Evolutionary conservation across 2,797 vertebrate genomes (phyloP).

Genomic region (Platalea minor): DNA sequence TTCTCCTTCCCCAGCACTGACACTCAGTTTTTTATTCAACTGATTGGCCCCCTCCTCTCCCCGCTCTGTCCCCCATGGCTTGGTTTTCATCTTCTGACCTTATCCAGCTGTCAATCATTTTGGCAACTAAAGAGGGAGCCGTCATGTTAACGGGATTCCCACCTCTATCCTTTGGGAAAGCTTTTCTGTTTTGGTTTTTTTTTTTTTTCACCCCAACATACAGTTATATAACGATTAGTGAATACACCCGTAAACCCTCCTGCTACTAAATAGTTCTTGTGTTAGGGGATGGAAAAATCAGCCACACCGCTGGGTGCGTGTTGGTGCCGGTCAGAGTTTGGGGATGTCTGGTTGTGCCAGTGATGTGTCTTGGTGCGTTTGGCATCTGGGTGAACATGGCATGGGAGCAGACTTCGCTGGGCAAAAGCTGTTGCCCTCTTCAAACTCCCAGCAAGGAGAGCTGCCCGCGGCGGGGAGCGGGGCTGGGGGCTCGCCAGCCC

Average conservation of each 20-base stretch:
- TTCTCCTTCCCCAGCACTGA: conserved; percentile 43
- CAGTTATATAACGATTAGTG: neutral
- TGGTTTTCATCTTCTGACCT: conserved; percentile 54
- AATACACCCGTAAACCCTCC: neutral
- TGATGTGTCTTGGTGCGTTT: accelerated
- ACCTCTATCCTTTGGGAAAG: conserved; percentile 28
- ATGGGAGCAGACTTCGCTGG: neutral
- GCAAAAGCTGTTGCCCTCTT: neutral
- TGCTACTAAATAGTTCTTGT: accelerated
- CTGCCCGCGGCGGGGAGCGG: accelerated
- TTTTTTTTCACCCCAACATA: neutral
- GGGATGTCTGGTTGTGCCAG: neutral
- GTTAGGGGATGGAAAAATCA: neutral
- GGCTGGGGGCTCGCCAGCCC: neutral
- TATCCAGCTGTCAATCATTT: neutral
- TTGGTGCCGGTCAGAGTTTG: neutral
- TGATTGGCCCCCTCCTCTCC: conserved; percentile 3
- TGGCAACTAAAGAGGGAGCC: neutral
- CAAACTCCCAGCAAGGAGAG: neutral
- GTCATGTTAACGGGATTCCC: neutral
- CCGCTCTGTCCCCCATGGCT: neutral
- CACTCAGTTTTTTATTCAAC: conserved; percentile 11
- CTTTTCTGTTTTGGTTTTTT: neutral
- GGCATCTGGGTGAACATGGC: neutral
- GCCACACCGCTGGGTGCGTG: accelerated